Percentiles rank a stretch among this genome's conserved stretches.
Evolutionary conservation across 2,888 invertebrate species (phyloP).

Genomic region (Atrina japonica): DNA sequence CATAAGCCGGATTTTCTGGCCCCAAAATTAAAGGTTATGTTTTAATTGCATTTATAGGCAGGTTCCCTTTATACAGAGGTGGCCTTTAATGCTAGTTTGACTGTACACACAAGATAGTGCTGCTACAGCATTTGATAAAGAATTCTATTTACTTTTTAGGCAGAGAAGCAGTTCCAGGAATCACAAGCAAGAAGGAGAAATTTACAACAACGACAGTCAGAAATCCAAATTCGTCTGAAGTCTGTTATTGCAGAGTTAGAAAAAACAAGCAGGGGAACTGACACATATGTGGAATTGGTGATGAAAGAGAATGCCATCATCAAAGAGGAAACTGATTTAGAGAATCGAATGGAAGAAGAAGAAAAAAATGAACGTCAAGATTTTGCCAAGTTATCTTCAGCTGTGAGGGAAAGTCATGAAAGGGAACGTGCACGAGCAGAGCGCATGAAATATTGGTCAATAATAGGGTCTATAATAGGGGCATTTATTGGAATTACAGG

Average conservation of each 20-base stretch:
- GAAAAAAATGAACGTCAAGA: conserved; percentile 88
- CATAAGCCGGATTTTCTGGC: no score
- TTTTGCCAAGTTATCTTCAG: conserved; percentile 88
- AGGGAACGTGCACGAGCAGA: conserved; percentile 90
- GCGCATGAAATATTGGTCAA: conserved; percentile 91
- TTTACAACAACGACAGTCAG: conserved; percentile 64
- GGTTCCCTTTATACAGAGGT: no score
- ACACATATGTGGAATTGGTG: conserved; percentile 87
- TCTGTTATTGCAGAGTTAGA: conserved; percentile 89
- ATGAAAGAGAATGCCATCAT: conserved; percentile 83
- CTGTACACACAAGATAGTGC: no score
- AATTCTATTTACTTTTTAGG: conserved; percentile 59
- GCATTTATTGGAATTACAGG: conserved; percentile 85
- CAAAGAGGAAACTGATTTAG: conserved; percentile 81
- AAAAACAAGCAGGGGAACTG: conserved; percentile 88
- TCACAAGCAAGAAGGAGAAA: conserved; percentile 71
- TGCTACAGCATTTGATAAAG: no score
- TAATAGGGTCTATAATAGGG: conserved; percentile 87
- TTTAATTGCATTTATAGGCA: no score
- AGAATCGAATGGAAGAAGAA: conserved; percentile 84
- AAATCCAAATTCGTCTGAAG: conserved; percentile 82
- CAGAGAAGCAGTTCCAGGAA: conserved; percentile 72
- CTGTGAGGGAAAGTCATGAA: conserved; percentile 91
- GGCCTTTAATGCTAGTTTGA: no score
- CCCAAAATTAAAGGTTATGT: no score